These are phyloP conservation scores for Rhegmatorhina hoffmannsi DNA, from an alignment of 2,113 vertebrate genomes.

Conservation along the genomic window DNA sequence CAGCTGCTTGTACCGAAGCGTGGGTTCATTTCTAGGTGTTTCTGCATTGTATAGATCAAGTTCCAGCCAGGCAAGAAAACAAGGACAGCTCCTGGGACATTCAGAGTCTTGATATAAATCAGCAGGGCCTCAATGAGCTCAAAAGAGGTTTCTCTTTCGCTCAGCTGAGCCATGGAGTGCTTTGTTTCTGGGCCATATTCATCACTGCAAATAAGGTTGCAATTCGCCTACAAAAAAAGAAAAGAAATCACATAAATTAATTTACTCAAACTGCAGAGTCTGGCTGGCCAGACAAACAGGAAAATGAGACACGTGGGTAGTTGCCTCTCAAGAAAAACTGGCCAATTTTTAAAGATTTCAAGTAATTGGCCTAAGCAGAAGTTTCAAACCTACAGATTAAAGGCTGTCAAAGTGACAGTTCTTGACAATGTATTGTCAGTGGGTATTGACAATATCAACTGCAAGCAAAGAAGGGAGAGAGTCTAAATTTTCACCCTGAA, in stretches of 20 bases:
- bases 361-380: not conserved
- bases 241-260: not conserved
- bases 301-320: not conserved
- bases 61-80: slow-evolving; percentile 97
- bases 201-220: slow-evolving; percentile 86
- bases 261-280: not conserved
- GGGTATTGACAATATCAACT: not conserved
- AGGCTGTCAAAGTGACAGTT: not conserved
- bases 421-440: not conserved
- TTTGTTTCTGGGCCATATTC: slow-evolving; percentile 89
- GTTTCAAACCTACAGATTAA: not conserved
- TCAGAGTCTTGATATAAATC: slow-evolving; percentile 90
- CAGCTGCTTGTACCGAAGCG: slow-evolving; percentile 84
- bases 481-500: not conserved
- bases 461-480: not conserved
- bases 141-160: slow-evolving; percentile 92
- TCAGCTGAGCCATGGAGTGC: slow-evolving; percentile 88
- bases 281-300: not conserved
- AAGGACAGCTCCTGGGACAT: slow-evolving; percentile 88
- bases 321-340: not conserved
- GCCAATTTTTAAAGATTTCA: not conserved
- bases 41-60: slow-evolving; percentile 95
- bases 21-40: slow-evolving; percentile 90
- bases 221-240: slow-evolving; percentile 82
- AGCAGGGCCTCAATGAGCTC: slow-evolving; percentile 94